Percentiles rank a stretch among this genome's conserved stretches.
Evolutionary conservation across 2,797 vertebrate species (phyloP).

Genomic region (Premnoplex brunnescens): DNA sequence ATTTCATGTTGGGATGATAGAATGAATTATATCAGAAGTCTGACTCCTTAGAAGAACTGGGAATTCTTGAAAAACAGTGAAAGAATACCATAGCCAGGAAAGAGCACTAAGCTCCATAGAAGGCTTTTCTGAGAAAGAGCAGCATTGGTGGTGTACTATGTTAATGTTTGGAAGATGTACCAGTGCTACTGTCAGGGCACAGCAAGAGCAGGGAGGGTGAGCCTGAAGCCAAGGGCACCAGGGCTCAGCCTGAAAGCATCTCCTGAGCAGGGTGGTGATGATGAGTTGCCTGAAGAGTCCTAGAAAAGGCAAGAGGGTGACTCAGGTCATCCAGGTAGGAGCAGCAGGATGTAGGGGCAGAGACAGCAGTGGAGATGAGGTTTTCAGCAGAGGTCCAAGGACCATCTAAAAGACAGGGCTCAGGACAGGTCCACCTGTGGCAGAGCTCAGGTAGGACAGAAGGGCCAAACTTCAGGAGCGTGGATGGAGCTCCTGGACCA

Average conservation of each 20-base stretch:
- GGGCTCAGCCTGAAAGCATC: neutral
- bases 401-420: neutral
- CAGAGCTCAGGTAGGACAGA: neutral
- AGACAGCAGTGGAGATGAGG: neutral
- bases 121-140: neutral
- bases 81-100: neutral
- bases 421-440: rapidly evolving
- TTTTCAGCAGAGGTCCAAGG: neutral
- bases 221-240: neutral
- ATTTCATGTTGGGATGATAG: slow-evolving; percentile 46
- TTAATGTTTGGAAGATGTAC: neutral
- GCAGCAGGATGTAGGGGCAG: neutral
- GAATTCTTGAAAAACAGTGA: slow-evolving; percentile 31
- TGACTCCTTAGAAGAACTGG: slow-evolving; percentile 29
- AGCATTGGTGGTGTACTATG: neutral
- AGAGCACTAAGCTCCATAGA: neutral
- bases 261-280: neutral
- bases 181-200: neutral
- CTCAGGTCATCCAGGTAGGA: neutral
- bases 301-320: neutral
- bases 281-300: rapidly evolving
- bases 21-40: slow-evolving; percentile 56
- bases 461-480: neutral
- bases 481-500: neutral
- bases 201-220: neutral